phyloP scores from a whole-genome alignment of 2,797 vertebrate species.

The Liasis olivaceus region DNA sequence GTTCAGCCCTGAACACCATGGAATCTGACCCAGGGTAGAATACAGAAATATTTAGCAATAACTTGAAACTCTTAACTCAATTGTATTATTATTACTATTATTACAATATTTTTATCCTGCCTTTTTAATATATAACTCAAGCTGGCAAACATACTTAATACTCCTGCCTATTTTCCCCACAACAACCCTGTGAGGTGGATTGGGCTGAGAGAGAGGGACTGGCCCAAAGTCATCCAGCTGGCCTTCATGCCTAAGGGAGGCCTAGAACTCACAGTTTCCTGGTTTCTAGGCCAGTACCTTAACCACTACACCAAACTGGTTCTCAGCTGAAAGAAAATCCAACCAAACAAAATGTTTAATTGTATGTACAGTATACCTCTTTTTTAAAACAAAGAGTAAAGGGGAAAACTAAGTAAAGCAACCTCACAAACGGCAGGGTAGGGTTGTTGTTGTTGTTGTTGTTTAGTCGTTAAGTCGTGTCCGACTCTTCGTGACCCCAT shows the following conservation, averaged over 20 bases:
- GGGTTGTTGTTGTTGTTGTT: neutral
- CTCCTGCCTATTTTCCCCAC: neutral
- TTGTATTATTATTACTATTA: neutral
- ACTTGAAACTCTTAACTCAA: neutral
- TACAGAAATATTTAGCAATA: neutral
- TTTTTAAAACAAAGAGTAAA: neutral
- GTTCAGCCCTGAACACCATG: neutral
- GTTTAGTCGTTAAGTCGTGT: too few relatives aligned
- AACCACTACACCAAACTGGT: neutral
- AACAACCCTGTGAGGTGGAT: neutral
- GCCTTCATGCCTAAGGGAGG: neutral
- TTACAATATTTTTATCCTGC: neutral
- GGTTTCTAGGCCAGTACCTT: neutral
- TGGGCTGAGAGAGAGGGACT: neutral
- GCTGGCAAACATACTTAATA: neutral
- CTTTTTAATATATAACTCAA: neutral
- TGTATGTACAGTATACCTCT: neutral
- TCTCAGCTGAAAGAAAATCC: neutral
- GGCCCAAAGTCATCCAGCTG: neutral
- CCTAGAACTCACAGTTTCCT: neutral
- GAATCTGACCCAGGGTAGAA: neutral
- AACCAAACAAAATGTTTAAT: neutral
- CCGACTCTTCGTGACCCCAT: too few relatives aligned
- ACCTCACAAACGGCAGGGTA: neutral
- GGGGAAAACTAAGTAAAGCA: neutral